Base-by-base conservation (phyloP, 2,113 vertebrate species). In the Oenanthe melanoleuca region DNA sequence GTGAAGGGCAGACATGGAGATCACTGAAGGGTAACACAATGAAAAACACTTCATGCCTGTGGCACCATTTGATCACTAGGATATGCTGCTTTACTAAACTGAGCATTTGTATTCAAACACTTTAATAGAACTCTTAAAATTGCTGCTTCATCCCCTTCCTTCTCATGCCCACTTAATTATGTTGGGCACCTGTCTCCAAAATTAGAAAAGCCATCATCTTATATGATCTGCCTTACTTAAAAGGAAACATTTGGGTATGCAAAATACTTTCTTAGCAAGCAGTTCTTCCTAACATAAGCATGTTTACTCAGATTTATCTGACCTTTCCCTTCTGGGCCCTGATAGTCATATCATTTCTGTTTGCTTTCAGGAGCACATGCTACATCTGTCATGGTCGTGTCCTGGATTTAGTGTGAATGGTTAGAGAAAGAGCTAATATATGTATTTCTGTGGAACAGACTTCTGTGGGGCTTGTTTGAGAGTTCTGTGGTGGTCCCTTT, bases 11-110 rank as follows among this genome's bases (percentile, higher is more conserved):
- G 31, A 45, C 8, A 1, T 15, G 14, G 20, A 31, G 20, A 28
- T 64, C 29, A 38, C 26, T 66, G 50, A 49, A 56, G 37, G 25
- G 11, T 53, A 72, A 50, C 17, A 37, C 19, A 20, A 3, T 10
- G 50, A 64, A 65, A 49, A 55, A 37, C 31, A 1, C 64, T 14
- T 86, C 47, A 12, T 55, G n/a, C 21, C 20, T 61, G 29, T 85
- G 75, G 79, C 57, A 19, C 49, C 80, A 49, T 70, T 90, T 92
- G 50, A 73, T 95, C 18, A 37, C 25, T 44, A 83, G 82, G n/a
- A 26, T 87, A 37, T 38, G 49, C 40, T 11, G n/a, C 80, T 96
- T 96, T 95, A 66, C 81, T 94, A 90, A 97, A 94, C 20, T 44
- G 92, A 94, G 72, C 79, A 49, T 80, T 63, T 93, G 59, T 93